Percentiles rank a stretch among this genome's conserved stretches.
These are phyloP conservation scores for Abrostola triplasia DNA, from an alignment of 2,888 invertebrate genomes.

Conservation along the genomic window DNA sequence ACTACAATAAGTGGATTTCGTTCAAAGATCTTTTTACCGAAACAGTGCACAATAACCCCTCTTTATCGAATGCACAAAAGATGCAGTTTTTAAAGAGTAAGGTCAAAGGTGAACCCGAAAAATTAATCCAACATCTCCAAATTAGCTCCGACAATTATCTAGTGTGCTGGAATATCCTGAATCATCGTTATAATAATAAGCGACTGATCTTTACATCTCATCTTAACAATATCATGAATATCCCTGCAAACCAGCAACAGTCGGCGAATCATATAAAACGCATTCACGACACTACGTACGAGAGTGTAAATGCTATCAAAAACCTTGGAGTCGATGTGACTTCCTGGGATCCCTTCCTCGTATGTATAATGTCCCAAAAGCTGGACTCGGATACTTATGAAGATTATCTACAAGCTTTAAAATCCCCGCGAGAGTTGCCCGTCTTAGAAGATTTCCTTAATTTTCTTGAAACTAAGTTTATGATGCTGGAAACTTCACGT, in stretches of 20 bases:
- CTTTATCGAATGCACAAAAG: constrained; percentile 23
- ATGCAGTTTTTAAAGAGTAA: constrained; percentile 34
- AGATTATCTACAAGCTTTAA: constrained; percentile 3
- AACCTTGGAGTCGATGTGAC: constrained; percentile 6
- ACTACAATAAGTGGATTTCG: constrained; percentile 4
- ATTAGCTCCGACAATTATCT: constrained; percentile 16
- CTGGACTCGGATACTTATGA: constrained; percentile 12
- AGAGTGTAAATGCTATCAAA: constrained; percentile 6
- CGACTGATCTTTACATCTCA: constrained; percentile 9
- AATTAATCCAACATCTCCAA: constrained; percentile 30
- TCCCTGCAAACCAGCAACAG: neutral
- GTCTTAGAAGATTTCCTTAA: neutral
- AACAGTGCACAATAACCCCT: constrained; percentile 17
- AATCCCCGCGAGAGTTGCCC: constrained; percentile 4
- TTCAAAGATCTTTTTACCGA: constrained; percentile 15
- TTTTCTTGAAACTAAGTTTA: constrained; percentile 6
- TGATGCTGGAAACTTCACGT: neutral
- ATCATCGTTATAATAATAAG: constrained; percentile 8
- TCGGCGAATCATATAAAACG: constrained; percentile 4
- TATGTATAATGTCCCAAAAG: constrained; percentile 9
- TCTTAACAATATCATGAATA: constrained; percentile 18
- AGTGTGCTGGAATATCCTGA: constrained; percentile 13
- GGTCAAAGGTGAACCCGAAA: constrained; percentile 25
- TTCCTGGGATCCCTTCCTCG: constrained; percentile 11
- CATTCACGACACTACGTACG: constrained; percentile 1